These are phyloP conservation scores for Rafetus swinhoei DNA, from an alignment of 2,113 vertebrate species.

Conservation along the genomic window DNA sequence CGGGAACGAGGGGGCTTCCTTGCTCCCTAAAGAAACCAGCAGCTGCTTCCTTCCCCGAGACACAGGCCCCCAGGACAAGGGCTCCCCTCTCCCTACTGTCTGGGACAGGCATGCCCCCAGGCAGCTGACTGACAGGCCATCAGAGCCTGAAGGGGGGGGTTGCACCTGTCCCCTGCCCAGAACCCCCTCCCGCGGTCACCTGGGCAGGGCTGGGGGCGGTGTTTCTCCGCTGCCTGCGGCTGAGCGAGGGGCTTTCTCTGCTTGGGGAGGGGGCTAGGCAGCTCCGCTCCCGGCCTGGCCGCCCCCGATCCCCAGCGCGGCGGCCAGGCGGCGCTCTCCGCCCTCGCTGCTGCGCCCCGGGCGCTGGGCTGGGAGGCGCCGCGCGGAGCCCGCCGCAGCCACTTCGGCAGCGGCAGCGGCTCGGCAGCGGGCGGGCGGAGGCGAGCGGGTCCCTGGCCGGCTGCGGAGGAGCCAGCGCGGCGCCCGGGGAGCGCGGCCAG, in stretches of 20 bases:
- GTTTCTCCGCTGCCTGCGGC: not conserved
- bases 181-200: not conserved
- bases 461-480: not conserved
- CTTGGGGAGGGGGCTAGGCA: too few relatives aligned
- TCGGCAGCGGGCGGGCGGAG: slow-evolving; percentile 14
- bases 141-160: too few relatives aligned
- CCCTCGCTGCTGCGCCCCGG: not conserved
- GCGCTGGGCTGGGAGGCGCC: slow-evolving; percentile 6
- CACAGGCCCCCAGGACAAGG: not conserved
- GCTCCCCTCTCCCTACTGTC: too few relatives aligned
- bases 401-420: too few relatives aligned
- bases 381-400: not conserved
- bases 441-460: not conserved
- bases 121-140: not conserved
- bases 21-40: too few relatives aligned
- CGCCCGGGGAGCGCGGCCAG: not conserved
- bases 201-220: too few relatives aligned
- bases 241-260: not conserved
- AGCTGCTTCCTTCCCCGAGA: not conserved
- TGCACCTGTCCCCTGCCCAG: not conserved
- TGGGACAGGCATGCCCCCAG: not conserved
- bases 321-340: slow-evolving; percentile 61
- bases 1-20: too few relatives aligned
- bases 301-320: not conserved
- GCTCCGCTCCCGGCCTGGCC: not conserved